Conservation (phyloP, 2,888 invertebrate genomes). For the Tridacna crocea region DNA sequence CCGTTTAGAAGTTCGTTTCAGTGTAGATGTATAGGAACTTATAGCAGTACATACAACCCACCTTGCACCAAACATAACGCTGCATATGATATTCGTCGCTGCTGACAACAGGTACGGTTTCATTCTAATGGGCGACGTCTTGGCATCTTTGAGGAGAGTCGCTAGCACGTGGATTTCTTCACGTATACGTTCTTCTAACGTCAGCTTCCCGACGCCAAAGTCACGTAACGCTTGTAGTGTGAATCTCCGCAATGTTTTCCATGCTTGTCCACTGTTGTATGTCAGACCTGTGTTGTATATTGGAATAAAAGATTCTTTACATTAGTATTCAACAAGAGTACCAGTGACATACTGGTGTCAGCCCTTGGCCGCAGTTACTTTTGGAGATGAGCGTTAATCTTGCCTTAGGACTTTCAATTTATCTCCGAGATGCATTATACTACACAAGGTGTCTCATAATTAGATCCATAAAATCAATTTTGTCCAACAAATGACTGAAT, state of each 20-base stretch:
- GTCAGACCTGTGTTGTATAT: constrained; percentile 63
- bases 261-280: constrained; percentile 69
- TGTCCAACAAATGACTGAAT: too few species aligned
- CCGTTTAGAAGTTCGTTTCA: too few species aligned
- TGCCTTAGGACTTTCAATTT: too few species aligned
- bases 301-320: neutral
- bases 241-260: constrained; percentile 70
- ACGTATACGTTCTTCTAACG: constrained; percentile 68
- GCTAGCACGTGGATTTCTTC: constrained; percentile 66
- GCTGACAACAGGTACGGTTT: constrained; percentile 67
- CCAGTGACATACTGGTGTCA: neutral
- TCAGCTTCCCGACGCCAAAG: constrained; percentile 74
- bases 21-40: neutral
- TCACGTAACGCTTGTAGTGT: constrained; percentile 69
- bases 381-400: neutral
- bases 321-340: neutral
- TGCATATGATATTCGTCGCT: constrained; percentile 74
- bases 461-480: too few species aligned
- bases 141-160: constrained; percentile 50
- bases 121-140: constrained; percentile 56
- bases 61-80: constrained; percentile 75
- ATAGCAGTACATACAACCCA: constrained; percentile 23
- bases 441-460: too few species aligned
- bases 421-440: neutral
- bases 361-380: neutral